phyloP scores from a whole-genome alignment of 2,797 vertebrate species.

The Anomalospiza imberbis region DNA sequence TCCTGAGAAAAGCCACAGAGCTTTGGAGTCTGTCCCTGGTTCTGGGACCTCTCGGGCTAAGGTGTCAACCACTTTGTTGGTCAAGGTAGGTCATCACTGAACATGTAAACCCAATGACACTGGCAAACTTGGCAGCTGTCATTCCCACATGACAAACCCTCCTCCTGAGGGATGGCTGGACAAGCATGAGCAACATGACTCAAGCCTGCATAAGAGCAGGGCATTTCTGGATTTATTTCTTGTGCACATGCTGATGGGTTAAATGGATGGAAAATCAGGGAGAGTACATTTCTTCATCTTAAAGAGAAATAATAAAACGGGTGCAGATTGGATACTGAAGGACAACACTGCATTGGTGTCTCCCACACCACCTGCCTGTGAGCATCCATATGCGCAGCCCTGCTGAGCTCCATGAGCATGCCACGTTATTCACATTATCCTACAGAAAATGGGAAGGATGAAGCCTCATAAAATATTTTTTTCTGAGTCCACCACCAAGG shows the following conservation, averaged over 20 bases:
- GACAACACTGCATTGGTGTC: not conserved
- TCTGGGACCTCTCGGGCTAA: not conserved
- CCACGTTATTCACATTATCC: not conserved
- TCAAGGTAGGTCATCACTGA: not conserved
- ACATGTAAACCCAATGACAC: not conserved
- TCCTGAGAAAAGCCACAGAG: not conserved
- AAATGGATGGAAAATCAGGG: not conserved
- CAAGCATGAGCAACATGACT: not conserved
- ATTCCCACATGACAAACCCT: not conserved
- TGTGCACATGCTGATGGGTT: not conserved
- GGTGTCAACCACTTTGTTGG: not conserved
- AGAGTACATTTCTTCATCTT: not conserved
- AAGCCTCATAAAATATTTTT: not conserved
- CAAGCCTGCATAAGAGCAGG: not conserved
- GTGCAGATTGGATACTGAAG: rapidly evolving
- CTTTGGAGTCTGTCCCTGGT: not conserved
- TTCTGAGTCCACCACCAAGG: not conserved
- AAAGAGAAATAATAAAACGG: not conserved
- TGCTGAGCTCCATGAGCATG: not conserved
- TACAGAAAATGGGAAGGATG: not conserved
- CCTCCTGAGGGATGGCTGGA: not conserved
- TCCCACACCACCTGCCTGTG: not conserved
- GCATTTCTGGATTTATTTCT: not conserved
- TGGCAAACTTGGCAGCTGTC: not conserved
- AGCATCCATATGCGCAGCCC: not conserved